Base-by-base conservation (phyloP, 2,888 invertebrate species). In the Ditylenchus weischeri region DNA sequence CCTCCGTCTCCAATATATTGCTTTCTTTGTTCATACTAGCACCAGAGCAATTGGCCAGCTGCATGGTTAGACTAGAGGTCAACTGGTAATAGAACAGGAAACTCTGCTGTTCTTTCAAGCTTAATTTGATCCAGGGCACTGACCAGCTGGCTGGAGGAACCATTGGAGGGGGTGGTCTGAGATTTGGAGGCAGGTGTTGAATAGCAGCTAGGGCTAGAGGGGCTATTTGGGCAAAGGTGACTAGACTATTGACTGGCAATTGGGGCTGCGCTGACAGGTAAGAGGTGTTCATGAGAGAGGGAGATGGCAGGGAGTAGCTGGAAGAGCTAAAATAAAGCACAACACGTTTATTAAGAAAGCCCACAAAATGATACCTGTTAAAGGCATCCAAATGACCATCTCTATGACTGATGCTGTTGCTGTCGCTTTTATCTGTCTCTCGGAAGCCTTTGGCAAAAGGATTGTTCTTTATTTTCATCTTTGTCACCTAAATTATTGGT, bases 381-480 rank as follows among this genome's bases (percentile, higher is more conserved):
- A 43, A 43, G 15, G 29, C 54, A 18, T 54, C 54, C 54, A 54
- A 11, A 7, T 21, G 54, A 29, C 54, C 11, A n/a, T 29, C 21
- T 23, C 29, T 29, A 54, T 54, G 29, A 54, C 13, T 21, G 54
- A 11, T 54, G 54, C 29, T 11, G 13, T n/a, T 23, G 54, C 38
- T 57, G 38, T 47, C 48, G n/a, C 49, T 38, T 38, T 62, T 62
- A 66, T 96, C 96, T 49, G 94, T 92, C 84, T 95, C 94, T 83
- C 94, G 88, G 87, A 95, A 95, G 78, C 94, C 94, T 87, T 95
- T 95, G 77, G 94, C 94, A 85, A 95, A 95, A 66, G 94, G 94
- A 86, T 95, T 95, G 88, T 94, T 91, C 88, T 95, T 94, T 84
- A 95, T 95, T 87, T 95, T 95, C 85, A 95, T 86, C 86, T 95